Base-by-base conservation (phyloP, 2,797 vertebrate species). In the Bucorvus abyssinicus region DNA sequence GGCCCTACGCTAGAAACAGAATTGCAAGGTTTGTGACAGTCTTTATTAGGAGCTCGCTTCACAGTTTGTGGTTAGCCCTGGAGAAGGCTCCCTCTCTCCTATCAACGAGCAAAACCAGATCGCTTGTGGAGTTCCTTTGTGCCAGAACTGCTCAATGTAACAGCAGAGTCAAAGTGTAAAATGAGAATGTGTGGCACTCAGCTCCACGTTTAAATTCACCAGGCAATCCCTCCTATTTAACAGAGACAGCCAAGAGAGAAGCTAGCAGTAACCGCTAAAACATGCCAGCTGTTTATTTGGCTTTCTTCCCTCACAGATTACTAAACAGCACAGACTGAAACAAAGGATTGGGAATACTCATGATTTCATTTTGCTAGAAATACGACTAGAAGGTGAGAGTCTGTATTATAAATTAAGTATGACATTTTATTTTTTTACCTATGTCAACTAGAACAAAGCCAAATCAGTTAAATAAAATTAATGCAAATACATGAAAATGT, bases 241-340 rank as follows among this genome's bases (percentile, higher is more conserved):
- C 50, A 84, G 69, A 91, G 90, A 94, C 95, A 95, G 94, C 90
- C 95, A 96, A 85, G 89, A 93, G 86, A 95, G 84, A 94, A 92
- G 86, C 86, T 53, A 2, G 77, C 74, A 95, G 86, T 92, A 96
- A 94, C 90, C 0, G 57, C 84, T 96, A 94, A 87, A 96, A 96
- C 88, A 89, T 34, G 95, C 95, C 95, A 96, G 95, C 95, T 97
- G 95, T 96, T 96, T 96, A 90, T 91, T 74, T 96, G 96, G 95
- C 94, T 93, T 70, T 52, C 84, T 94, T 96, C 96, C 96, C 91
- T 87, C 56, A 32, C 38, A 91, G 84, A 97, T 96, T 93, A 95
- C 86, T 89, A 90, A 95, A 94, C 84, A 92, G 93, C 34, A 92
- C 32, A 89, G 78, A 45, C 86, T 89, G 91, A 95, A 96, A 96